These are phyloP conservation scores for Philopedon plagiatum DNA, from an alignment of 2,888 invertebrate genomes.

Conservation along the genomic window DNA sequence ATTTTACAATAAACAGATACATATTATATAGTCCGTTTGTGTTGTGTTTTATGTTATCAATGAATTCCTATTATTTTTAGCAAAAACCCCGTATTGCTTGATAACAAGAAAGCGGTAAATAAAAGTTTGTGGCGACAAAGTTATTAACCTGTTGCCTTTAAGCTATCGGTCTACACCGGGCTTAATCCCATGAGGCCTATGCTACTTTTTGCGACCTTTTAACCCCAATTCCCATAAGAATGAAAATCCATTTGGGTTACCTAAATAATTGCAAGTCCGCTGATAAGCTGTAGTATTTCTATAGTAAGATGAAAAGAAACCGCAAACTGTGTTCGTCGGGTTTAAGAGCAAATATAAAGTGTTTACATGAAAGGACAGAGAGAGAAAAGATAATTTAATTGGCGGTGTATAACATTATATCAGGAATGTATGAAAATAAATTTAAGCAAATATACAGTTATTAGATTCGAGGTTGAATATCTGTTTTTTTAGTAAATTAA, in stretches of 20 bases:
- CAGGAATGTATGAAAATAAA: no score
- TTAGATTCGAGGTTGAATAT: no score
- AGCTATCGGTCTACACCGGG: background rate
- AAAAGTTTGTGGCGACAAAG: conserved; percentile 4
- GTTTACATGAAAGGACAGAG: background rate
- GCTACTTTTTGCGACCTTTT: conserved; percentile 16
- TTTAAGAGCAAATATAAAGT: conserved; percentile 1
- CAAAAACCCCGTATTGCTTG: background rate
- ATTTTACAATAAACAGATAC: no score
- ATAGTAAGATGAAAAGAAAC: conserved; percentile 7
- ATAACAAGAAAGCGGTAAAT: background rate
- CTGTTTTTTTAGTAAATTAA: no score
- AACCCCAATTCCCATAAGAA: conserved; percentile 9
- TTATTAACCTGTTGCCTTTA: conserved; percentile 15
- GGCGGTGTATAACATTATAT: background rate
- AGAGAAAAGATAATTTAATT: background rate
- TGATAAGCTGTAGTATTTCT: conserved; percentile 12
- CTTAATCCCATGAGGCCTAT: background rate
- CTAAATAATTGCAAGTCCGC: conserved; percentile 13
- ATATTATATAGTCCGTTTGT: no score
- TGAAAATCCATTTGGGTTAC: conserved; percentile 15
- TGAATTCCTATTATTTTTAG: background rate
- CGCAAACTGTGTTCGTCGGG: background rate
- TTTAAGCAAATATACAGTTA: no score
- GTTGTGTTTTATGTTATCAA: no score